Evolutionary conservation across 2,888 invertebrate genomes (phyloP).

Genomic region (Odontomyia ornata): DNA sequence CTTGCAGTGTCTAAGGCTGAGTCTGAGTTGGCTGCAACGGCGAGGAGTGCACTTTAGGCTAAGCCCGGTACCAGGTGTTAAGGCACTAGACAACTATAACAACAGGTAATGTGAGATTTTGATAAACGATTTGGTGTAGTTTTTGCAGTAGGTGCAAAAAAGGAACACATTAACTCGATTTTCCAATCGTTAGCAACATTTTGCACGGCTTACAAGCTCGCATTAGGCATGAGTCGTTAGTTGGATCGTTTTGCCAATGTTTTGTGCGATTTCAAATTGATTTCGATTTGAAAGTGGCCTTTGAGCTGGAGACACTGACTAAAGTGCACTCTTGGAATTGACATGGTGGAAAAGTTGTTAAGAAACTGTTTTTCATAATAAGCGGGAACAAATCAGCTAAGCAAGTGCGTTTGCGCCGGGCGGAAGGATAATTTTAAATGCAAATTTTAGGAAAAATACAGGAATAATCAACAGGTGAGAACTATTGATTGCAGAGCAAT

Average conservation of each 20-base stretch:
- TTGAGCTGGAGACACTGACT: not conserved
- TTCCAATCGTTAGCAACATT: conserved; percentile 14
- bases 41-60: not conserved
- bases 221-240: not conserved
- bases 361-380: too few relatives aligned
- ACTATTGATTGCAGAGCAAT: too few relatives aligned
- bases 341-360: too few relatives aligned
- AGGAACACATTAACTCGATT: not conserved
- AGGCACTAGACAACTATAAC: conserved; percentile 24
- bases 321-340: not conserved
- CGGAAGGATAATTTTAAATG: too few relatives aligned
- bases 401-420: too few relatives aligned
- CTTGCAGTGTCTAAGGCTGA: not conserved
- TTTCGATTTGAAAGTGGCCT: conserved; percentile 15
- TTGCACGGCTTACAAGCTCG: not conserved
- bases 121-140: conserved; percentile 36
- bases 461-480: too few relatives aligned
- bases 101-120: conserved; percentile 44
- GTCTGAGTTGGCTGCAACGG: not conserved
- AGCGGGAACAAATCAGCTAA: too few relatives aligned
- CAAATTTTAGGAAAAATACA: too few relatives aligned
- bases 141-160: conserved; percentile 14
- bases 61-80: conserved; percentile 28
- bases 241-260: not conserved
- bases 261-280: conserved; percentile 14